A percentile compares a stretch with the other conserved stretches of the same genome.
These are phyloP conservation scores for Neopelma chrysocephalum DNA, from an alignment of 2,797 vertebrate species.

Conservation along the genomic window DNA sequence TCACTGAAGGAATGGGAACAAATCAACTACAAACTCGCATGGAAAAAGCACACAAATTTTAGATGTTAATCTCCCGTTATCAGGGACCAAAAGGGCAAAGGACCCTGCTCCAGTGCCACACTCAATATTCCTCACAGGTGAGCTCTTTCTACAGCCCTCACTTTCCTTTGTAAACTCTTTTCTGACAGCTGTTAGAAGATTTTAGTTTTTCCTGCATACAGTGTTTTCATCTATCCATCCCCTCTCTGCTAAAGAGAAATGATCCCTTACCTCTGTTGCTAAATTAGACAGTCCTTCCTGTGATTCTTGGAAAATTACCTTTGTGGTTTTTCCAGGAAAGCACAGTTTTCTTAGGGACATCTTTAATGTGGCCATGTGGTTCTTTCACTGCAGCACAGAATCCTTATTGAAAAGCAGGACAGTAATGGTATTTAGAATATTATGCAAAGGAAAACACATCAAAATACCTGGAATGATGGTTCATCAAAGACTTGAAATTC, in stretches of 20 bases:
- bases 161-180: background rate
- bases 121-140: background rate
- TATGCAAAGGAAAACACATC: background rate
- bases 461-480: background rate
- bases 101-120: background rate
- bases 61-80: background rate
- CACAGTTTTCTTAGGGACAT: background rate
- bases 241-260: background rate
- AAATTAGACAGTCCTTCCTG: background rate
- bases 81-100: background rate
- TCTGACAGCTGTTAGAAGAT: background rate
- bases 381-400: background rate
- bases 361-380: background rate
- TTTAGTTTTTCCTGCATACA: background rate
- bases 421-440: background rate
- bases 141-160: background rate
- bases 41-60: background rate
- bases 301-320: background rate
- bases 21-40: background rate
- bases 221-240: background rate
- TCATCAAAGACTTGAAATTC: background rate
- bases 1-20: constrained; percentile 1
- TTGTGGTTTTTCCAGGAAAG: background rate
- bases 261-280: background rate
- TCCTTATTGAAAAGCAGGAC: background rate